These are phyloP conservation scores for Cottus gobio DNA, from an alignment of 2,113 vertebrate genomes.

Conservation along the genomic window DNA sequence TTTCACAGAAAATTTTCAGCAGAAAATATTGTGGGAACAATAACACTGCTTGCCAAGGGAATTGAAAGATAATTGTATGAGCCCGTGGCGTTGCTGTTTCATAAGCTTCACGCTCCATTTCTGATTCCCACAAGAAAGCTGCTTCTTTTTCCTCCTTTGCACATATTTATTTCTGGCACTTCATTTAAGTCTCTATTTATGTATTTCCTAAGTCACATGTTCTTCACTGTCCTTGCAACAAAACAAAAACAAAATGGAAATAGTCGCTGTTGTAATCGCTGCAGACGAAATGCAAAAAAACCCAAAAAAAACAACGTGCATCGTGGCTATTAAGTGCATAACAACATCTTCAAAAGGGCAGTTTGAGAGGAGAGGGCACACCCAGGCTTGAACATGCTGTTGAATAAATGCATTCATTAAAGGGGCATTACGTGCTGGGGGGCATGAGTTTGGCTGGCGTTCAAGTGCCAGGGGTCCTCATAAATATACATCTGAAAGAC, in stretches of 20 bases:
- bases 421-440: constrained; percentile 71
- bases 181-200: constrained; percentile 65
- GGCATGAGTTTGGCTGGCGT: constrained; percentile 71
- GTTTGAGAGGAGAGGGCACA: constrained; percentile 74
- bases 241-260: constrained; percentile 51
- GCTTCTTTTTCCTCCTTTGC: constrained; percentile 52
- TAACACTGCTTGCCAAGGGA: constrained; percentile 72
- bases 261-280: constrained; percentile 55
- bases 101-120: constrained; percentile 75
- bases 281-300: constrained; percentile 32
- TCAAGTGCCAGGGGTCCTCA: constrained; percentile 78
- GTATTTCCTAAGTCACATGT: constrained; percentile 65
- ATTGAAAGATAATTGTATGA: constrained; percentile 78
- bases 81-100: constrained; percentile 76
- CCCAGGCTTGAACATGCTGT: constrained; percentile 72
- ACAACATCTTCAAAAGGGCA: constrained; percentile 76
- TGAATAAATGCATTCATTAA: constrained; percentile 86
- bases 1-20: constrained; percentile 58
- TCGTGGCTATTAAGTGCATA: constrained; percentile 70
- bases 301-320: constrained; percentile 61
- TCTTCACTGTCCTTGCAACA: constrained; percentile 62
- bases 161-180: constrained; percentile 73
- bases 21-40: constrained; percentile 72
- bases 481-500: constrained; percentile 84
- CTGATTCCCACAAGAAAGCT: constrained; percentile 73